Conservation (phyloP, 1,140 invertebrate genomes). For the Cotesia chilonis region DNA sequence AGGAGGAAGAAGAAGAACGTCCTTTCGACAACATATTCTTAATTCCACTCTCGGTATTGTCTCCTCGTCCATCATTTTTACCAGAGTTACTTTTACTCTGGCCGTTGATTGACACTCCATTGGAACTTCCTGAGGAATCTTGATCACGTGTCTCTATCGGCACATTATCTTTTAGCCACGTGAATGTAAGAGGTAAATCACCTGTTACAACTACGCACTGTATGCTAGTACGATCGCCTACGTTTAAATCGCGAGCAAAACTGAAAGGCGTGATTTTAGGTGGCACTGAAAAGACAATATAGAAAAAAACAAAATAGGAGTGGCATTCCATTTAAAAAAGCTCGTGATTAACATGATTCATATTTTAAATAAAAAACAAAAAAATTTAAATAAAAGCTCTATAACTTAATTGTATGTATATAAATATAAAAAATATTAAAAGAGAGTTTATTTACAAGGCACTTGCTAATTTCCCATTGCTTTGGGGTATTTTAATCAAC, state of each 20-base stretch:
- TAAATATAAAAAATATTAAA: background rate
- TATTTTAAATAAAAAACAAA: slow-evolving; percentile 4
- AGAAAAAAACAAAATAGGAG: slow-evolving; percentile 37
- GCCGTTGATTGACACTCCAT: slow-evolving; percentile 39
- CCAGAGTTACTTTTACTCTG: slow-evolving; percentile 35
- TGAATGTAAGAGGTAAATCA: slow-evolving; percentile 74
- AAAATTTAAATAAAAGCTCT: background rate
- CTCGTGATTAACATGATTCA: background rate
- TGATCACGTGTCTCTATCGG: slow-evolving; percentile 55
- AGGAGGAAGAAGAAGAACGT: background rate
- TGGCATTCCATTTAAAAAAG: slow-evolving; percentile 43
- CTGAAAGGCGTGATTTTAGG: slow-evolving; percentile 73
- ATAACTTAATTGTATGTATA: background rate
- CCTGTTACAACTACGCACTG: slow-evolving; percentile 73
- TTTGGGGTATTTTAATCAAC: slow-evolving; percentile 23
- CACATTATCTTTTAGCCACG: slow-evolving; percentile 76
- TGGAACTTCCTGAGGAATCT: slow-evolving; percentile 17
- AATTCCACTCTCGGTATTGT: too few relatives aligned
- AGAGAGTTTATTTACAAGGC: slow-evolving; percentile 10
- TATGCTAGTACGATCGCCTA: slow-evolving; percentile 73
- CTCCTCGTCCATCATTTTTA: too few relatives aligned
- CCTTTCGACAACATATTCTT: too few relatives aligned
- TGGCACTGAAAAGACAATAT: slow-evolving; percentile 69
- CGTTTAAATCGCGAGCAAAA: slow-evolving; percentile 70
- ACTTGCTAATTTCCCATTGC: slow-evolving; percentile 3